Percentiles rank a stretch among this genome's conserved stretches.
phyloP scores from a whole-genome alignment of 2,113 vertebrate species.

The Myrmecophaga tridactyla region DNA sequence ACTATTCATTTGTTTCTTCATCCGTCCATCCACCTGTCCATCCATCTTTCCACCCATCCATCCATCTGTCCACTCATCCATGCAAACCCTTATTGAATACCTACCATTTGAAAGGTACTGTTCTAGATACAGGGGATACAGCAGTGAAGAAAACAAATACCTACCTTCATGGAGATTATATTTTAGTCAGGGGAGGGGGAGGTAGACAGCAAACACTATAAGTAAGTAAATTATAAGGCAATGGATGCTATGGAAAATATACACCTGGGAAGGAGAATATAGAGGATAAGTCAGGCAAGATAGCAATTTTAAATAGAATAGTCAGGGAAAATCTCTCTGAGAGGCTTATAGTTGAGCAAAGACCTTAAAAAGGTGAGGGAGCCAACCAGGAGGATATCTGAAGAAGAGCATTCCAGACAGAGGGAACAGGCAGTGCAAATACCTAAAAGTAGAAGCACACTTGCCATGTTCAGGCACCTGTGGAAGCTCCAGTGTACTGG shows the following conservation, averaged over 20 bases:
- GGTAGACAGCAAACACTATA: background rate
- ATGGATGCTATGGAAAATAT: background rate
- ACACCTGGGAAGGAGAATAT: background rate
- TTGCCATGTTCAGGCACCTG: background rate
- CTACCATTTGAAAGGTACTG: background rate
- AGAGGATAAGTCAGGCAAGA: background rate
- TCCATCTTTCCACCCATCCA: background rate
- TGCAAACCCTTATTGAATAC: background rate
- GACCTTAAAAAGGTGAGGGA: background rate
- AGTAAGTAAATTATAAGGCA: background rate
- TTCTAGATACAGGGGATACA: background rate
- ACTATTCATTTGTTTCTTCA: too few relatives aligned
- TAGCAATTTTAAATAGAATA: background rate
- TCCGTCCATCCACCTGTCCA: background rate
- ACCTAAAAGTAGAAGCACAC: too few relatives aligned
- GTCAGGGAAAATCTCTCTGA: background rate
- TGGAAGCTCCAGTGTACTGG: background rate
- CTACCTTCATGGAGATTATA: background rate
- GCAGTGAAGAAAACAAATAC: background rate
- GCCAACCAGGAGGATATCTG: background rate
- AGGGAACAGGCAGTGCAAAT: too few relatives aligned
- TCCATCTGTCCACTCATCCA: background rate
- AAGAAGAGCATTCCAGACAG: too few relatives aligned
- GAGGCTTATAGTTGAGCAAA: background rate
- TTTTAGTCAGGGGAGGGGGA: background rate